Base-by-base conservation (phyloP, 2,797 vertebrate genomes). In the Characodon lateralis region DNA sequence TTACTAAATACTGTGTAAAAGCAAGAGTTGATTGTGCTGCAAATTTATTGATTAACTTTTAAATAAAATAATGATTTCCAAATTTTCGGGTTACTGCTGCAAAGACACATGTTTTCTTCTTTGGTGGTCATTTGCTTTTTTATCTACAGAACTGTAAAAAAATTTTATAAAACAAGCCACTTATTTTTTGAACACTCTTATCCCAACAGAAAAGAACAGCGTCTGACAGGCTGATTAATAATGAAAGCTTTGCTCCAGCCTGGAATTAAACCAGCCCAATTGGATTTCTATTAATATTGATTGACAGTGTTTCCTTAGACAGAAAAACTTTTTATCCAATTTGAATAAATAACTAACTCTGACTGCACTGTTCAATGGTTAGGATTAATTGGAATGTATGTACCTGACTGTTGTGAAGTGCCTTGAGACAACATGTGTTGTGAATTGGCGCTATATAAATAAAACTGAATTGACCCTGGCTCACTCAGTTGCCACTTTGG, bases 191-290 rank as follows among this genome's bases (percentile, higher is more conserved):
- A 91, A 83, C 77, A 76, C 78, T 74, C 78, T 75, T 74, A 84
- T 78, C 82, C 84, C 85, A 88, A 86, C 85, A 88, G 84, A 90
- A 78, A 89, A 75, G 79, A 90, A 88, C 82, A 82, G 73, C 75
- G 83, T 88, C 84, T 89, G 90, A 92, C 91, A 89, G 90, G 82
- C 84, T 90, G 77, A 92, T 93, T 89, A 93, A 93, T 93, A 91
- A 94, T 92, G 87, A 92, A 94, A 85, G 78, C 85, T 75, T 82
- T 65, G 74, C 87, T 85, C 85, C 87, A 85, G 76, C 78, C 83
- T 80, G 85, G 78, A 90, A 88, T 88, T 85, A 81, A 80, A 83
- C 74, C 70, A 73, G 77, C 88, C 85, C 87, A 82, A 87, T 78
- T 88, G 91, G 77, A 86, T 90, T 92, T 88, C 91, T 91, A 91